phyloP scores from a whole-genome alignment of 1,140 invertebrate species.

The Metopolophium dirhodum region DNA sequence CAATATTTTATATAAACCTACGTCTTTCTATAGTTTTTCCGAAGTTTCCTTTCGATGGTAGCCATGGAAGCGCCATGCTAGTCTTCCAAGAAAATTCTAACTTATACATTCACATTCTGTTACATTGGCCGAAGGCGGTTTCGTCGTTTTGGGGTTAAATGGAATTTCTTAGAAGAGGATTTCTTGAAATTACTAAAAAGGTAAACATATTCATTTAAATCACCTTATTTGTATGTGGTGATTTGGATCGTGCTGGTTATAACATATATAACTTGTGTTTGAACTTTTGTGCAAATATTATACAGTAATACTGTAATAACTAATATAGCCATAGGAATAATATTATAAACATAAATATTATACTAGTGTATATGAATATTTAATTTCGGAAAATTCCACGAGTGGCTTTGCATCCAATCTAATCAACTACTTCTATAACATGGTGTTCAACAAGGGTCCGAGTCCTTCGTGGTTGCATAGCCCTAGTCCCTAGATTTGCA shows the following conservation, averaged over 20 bases:
- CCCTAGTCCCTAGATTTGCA: background rate
- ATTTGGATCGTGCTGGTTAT: background rate
- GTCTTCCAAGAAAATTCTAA: background rate
- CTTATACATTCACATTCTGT: background rate
- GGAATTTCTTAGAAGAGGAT: background rate
- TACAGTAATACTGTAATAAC: background rate
- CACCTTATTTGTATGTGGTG: background rate
- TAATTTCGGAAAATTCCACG: background rate
- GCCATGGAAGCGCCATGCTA: background rate
- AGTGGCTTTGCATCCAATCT: background rate
- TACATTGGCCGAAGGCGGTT: background rate
- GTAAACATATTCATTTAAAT: constrained; percentile 14
- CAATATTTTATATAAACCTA: background rate
- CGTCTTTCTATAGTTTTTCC: background rate
- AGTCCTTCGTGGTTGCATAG: background rate
- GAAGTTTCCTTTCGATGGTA: background rate
- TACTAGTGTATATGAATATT: background rate
- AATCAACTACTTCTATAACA: constrained; percentile 2
- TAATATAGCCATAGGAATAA: background rate
- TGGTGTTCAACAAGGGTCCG: background rate
- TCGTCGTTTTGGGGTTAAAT: background rate
- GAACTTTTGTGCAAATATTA: background rate
- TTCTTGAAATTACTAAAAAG: background rate
- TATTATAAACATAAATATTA: background rate
- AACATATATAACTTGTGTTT: background rate